Evolutionary conservation across 2,113 vertebrate species (phyloP), one percentile per base, ranked within the genome.

Genomic region (Macquaria ambigua): DNA sequence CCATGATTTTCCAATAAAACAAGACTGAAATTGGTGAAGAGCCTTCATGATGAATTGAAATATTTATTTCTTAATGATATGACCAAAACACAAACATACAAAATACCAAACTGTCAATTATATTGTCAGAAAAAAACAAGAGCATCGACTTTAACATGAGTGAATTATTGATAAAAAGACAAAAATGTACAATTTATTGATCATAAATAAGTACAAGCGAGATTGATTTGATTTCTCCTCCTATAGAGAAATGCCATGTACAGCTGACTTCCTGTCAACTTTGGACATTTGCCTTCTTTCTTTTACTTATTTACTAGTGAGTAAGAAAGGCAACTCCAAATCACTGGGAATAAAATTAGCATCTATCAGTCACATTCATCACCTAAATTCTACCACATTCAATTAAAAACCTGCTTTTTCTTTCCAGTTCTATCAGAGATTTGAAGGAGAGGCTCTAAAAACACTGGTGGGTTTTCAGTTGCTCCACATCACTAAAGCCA

Each of bases 391-490:
- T 76, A 74, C 71, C 71, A 83, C 69, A 69, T 74, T 73, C 81
- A 77, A 56, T 48, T 31, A 53, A 74, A 85, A 59, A 46, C 8
- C 34, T 43, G 73, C 52, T 39, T 48, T 74, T 55, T 68, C 18
- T 66, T 73, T 85, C 55, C 59, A 67, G 74, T 78, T 72, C 50
- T 4, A 3, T 55, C 50, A 11, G 12, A 68, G 8, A 37, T 67
- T 46, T 74, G 11, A 66, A 25, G 66, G 9, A 74, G 18, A 55
- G 31, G 21, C 56, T 94, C 67, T 95, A 95, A 77, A 93, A 94
- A 87, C 95, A 96, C 76, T 95, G 95, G 83, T 96, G 95, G 80
- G 89, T 93, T 79, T 96, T 96, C 68, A 96, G 91, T 56, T 95
- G 92, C 88, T 96, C 96, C 25, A 95, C 92, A 16, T 96, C 95